Conservation (phyloP, 2,888 invertebrate species). For the Dolichomitus sp. region DNA sequence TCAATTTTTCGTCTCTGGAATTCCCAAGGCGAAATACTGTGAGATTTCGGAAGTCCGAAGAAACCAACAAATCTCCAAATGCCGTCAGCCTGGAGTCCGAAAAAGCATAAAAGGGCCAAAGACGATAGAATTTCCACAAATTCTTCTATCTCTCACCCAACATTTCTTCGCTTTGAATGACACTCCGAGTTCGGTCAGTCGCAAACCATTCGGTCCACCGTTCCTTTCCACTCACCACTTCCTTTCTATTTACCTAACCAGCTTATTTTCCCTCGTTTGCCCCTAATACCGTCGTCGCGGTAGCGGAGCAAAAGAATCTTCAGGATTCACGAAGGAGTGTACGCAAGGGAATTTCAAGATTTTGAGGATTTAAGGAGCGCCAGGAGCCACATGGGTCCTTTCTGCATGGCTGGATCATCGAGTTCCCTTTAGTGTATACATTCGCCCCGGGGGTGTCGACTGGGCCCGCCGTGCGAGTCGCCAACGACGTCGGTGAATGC, state of each 20-base stretch:
- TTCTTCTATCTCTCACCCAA: background rate
- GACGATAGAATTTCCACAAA: too few species aligned
- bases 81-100: too few species aligned
- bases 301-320: background rate
- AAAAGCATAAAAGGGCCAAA: too few species aligned
- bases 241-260: background rate
- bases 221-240: background rate
- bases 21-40: too few species aligned
- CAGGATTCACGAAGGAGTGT: slow-evolving; percentile 26
- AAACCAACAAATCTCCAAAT: too few species aligned
- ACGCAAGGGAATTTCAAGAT: slow-evolving; percentile 22
- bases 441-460: slow-evolving; percentile 18
- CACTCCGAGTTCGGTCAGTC: background rate
- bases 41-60: too few species aligned
- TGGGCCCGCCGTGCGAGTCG: slow-evolving; percentile 21
- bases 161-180: background rate
- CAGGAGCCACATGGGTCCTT: slow-evolving; percentile 5
- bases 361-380: background rate
- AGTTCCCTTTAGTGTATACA: slow-evolving; percentile 7
- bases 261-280: background rate
- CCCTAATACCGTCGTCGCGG: background rate
- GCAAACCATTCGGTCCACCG: background rate
- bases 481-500: slow-evolving; percentile 50
- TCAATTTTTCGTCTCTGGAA: too few species aligned
- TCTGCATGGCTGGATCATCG: slow-evolving; percentile 21